Conservation (phyloP, 2,113 vertebrate genomes). For the Atherinomorus stipes region DNA sequence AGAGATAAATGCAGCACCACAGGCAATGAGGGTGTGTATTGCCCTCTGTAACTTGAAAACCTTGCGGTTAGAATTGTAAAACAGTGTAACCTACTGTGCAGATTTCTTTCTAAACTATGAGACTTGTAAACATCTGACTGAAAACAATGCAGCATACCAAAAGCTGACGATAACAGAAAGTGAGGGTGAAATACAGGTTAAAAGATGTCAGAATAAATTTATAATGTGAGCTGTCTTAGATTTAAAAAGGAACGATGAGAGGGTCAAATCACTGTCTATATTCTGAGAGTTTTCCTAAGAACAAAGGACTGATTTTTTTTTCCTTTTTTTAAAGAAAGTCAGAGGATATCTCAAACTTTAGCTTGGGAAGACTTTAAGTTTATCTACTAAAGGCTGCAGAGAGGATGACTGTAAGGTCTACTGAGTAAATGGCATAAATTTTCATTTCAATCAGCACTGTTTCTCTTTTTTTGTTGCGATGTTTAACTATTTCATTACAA, state of each 20-base stretch:
- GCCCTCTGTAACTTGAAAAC: conserved; percentile 6
- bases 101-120: conserved; percentile 33
- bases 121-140: conserved; percentile 47
- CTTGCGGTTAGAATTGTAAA: conserved; percentile 34
- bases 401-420: background rate
- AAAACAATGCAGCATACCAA: conserved; percentile 7
- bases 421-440: too few relatives aligned
- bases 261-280: background rate
- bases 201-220: background rate
- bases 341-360: background rate
- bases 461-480: too few relatives aligned
- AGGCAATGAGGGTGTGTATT: background rate
- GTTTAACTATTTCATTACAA: too few relatives aligned
- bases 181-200: conserved; percentile 33
- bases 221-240: conserved; percentile 7
- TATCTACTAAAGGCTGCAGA: background rate
- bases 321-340: background rate
- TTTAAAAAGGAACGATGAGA: background rate
- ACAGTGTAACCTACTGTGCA: conserved; percentile 26
- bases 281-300: background rate
- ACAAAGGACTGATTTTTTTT: conserved; percentile 1
- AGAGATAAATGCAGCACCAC: too few relatives aligned
- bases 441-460: too few relatives aligned
- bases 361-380: background rate
- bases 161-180: conserved; percentile 18